Conservation (phyloP, 2,113 vertebrate genomes). For the Colaptes auratus region DNA sequence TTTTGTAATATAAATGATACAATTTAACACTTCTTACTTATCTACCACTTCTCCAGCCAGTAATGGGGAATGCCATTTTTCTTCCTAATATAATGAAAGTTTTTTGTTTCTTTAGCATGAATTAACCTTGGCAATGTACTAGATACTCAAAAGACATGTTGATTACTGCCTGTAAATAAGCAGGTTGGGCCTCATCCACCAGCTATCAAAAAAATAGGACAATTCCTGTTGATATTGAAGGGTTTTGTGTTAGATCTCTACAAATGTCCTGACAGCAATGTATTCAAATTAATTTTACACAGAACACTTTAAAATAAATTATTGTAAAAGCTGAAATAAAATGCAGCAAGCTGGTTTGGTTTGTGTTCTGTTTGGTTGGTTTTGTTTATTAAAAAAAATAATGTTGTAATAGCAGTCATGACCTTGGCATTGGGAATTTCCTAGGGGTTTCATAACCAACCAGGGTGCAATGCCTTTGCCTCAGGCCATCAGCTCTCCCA, state of each 20-base stretch:
- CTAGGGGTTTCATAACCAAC: slow-evolving; percentile 64
- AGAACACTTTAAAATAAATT: not conserved
- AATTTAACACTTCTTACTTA: not conserved
- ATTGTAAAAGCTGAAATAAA: not conserved
- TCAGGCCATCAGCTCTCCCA: slow-evolving; percentile 61
- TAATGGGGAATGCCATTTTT: not conserved
- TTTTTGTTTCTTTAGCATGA: not conserved
- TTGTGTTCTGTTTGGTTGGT: not conserved
- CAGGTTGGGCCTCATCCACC: not conserved
- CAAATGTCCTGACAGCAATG: not conserved
- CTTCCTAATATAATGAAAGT: not conserved
- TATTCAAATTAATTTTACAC: not conserved
- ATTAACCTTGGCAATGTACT: not conserved
- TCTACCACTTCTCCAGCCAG: not conserved
- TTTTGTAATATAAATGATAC: not conserved
- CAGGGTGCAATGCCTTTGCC: slow-evolving; percentile 67
- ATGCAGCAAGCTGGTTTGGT: not conserved
- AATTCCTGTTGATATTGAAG: not conserved
- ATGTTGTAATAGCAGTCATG: not conserved
- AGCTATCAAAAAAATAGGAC: not conserved
- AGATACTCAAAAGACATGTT: not conserved
- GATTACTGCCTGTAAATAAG: not conserved
- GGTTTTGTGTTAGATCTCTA: not conserved
- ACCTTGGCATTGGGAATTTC: slow-evolving; percentile 55
- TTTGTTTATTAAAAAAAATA: too few relatives aligned